These are phyloP conservation scores for Aurelia aurita complex sp. Pacific DNA, from an alignment of 30 jellyfish, hydroid and myxozoan genomes.

Conservation along the genomic window DNA sequence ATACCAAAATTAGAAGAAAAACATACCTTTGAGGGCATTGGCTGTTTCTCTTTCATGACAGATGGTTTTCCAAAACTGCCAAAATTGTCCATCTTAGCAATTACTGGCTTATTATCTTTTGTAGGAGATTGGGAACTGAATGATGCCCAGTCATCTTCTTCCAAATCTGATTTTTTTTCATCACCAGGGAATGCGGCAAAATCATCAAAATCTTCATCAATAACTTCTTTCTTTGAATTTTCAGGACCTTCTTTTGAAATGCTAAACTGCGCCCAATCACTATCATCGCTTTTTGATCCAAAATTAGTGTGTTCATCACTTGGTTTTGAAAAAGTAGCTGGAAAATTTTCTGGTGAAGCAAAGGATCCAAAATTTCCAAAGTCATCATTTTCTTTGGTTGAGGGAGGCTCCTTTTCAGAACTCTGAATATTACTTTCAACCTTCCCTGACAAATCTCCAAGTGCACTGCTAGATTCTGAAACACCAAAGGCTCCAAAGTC, in stretches of 20 bases:
- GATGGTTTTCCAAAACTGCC: conserved; percentile 3
- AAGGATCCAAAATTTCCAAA: conserved; percentile 7
- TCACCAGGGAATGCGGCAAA: conserved; percentile 14
- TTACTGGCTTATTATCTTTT: no score
- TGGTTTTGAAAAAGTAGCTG: conserved; percentile 7
- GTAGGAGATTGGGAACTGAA: conserved; percentile 5
- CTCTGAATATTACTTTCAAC: no score
- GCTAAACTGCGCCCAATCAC: conserved; percentile 3
- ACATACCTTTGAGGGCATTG: neutral
- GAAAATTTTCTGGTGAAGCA: neutral
- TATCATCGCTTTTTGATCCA: no score
- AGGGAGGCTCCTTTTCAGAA: no score
- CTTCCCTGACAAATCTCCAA: no score
- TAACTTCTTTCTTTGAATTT: neutral
- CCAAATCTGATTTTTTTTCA: neutral
- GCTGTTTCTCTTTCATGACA: no score
- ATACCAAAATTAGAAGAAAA: no score
- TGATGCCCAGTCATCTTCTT: conserved; percentile 51
- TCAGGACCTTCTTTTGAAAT: neutral
- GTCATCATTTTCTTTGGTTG: neutral
- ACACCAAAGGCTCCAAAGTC: no score
- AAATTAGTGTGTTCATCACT: neutral
- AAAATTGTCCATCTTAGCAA: neutral
- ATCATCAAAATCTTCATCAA: conserved; percentile 15
- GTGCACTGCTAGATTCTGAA: no score